Base-by-base conservation (phyloP, 2,113 vertebrate species). In the Lutjanus erythropterus region DNA sequence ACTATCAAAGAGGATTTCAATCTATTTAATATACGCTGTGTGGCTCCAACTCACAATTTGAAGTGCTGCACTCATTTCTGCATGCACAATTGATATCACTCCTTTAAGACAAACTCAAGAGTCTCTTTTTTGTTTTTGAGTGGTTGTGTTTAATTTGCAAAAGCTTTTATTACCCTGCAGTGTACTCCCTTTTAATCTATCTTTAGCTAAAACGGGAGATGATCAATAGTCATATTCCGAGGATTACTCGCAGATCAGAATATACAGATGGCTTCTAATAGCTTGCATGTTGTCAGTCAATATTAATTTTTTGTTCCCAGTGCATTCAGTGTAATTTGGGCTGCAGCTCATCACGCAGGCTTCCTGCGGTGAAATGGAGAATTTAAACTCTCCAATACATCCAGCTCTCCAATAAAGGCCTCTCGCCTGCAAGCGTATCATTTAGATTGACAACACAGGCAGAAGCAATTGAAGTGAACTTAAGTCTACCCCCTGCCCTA, bases 391-490 rank as follows among this genome's bases (percentile, higher is more conserved):
- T 69, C 50, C 56, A 66, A 79, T 84, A 56, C 69, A 78, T 67
- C 68, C 64, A 74, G 76, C 56, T 65, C 64, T 82, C 78, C 68
- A 90, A 88, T 88, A 85, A 86, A 88, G 75, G 78, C 81, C 62
- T 84, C 70, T 75, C n/a, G 58, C 78, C 86, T 74, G 61, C 49
- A n/a, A 84, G 88, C 82, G 49, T 86, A 80, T 91, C 80, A 89
- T 94, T 90, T 80, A 82, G 88, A 91, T 80, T 89, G 92, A 93
- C 92, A 92, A 86, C 83, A 90, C 74, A 85, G 59, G 80, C 77
- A 89, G 85, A 90, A 49, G 90, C 87, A 89, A 84, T 83, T 89
- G 81, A 86, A 92, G 88, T 84, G 89, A 90, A 90, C 87, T 92
- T 89, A 90, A 88, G 70, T 88, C 90, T 81, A 79, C 88, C 76